These are phyloP conservation scores for Petaurus breviceps DNA, from an alignment of 2,113 vertebrate species.

Conservation along the genomic window DNA sequence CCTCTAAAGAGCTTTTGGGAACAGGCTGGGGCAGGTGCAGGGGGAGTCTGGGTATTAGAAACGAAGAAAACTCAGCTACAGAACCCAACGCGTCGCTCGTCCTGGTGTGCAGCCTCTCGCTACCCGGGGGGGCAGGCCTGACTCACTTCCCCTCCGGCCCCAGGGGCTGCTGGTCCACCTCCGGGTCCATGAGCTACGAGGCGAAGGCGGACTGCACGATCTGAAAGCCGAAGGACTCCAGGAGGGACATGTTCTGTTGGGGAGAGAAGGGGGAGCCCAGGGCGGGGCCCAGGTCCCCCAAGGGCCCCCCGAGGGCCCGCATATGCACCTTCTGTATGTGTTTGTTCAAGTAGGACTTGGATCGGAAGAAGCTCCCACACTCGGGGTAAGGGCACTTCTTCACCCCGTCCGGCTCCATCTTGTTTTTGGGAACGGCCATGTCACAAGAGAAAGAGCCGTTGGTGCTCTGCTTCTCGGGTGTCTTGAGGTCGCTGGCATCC, in stretches of 20 bases:
- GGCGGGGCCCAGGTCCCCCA: slow-evolving; percentile 91
- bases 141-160: slow-evolving; percentile 95
- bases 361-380: slow-evolving; percentile 98
- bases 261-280: slow-evolving; percentile 96
- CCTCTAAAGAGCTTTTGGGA: slow-evolving; percentile 69
- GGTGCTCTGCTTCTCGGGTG: slow-evolving; percentile 91
- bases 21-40: slow-evolving; percentile 53
- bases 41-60: slow-evolving; percentile 74
- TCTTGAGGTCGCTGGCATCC: slow-evolving; percentile 94
- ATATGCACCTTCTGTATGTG: slow-evolving; percentile 98
- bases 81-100: slow-evolving; percentile 83
- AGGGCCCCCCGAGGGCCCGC: slow-evolving; percentile 86
- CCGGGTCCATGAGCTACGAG: slow-evolving; percentile 95
- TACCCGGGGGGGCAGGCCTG: slow-evolving; percentile 69
- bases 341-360: slow-evolving; percentile 99
- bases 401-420: slow-evolving; percentile 89
- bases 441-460: slow-evolving; percentile 93
- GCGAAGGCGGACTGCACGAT: slow-evolving; percentile 99
- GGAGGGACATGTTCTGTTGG: slow-evolving; percentile 99
- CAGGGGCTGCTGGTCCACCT: slow-evolving; percentile 93
- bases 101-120: slow-evolving; percentile 84
- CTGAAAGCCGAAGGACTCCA: slow-evolving; percentile 99
- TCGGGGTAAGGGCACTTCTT: slow-evolving; percentile 96
- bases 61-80: slow-evolving; percentile 83
- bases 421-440: slow-evolving; percentile 91